Evolutionary conservation across 2,797 vertebrate genomes (phyloP), one percentile per base, ranked within the genome.

Genomic region (Parambassis ranga): DNA sequence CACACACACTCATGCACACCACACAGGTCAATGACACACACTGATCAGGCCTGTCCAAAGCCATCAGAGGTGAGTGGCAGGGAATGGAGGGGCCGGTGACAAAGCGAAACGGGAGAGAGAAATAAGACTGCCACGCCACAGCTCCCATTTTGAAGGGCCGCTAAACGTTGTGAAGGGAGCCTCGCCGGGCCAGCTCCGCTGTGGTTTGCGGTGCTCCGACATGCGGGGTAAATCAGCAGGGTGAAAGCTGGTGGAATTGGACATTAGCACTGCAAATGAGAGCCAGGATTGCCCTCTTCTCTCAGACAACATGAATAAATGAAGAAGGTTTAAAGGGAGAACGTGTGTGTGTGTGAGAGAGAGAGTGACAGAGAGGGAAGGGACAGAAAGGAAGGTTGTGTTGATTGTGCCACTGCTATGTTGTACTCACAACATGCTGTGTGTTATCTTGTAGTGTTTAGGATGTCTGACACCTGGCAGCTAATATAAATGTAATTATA

Each of bases 41-140:
- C 95, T 97, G 96, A 98, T 97, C 95, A 96, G 93, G 93, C 93
- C 94, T 97, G 96, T 98, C 96, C 92, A 95, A 96, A 95, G 93
- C 93, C 94, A 97, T 98, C 96, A 96, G 95, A 95, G 94, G 93
- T 96, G 95, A 97, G 94, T 97, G 96, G 95, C 96, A 95, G 95
- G 91, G 94, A 98, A 96, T 95, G 92, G 93, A 95, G 95, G 92
- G 81, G 92, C 92, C 91, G 92, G 94, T 96, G 96, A 97, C 96
- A 97, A 97, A 96, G 93, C 95, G 94, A 96, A 96, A 96, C 94
- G 95, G 94, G 87, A 90, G 93, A 73, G 81, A 96, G 95, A 95
- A 97, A 97, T 96, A 96, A 96, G 94, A 93, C 95, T 96, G 95
- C 95, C 94, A 95, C 28, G 71, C 65, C 78, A 27, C 47, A 75